Base-by-base conservation (phyloP, 2,888 invertebrate genomes). In the Tuta absoluta region DNA sequence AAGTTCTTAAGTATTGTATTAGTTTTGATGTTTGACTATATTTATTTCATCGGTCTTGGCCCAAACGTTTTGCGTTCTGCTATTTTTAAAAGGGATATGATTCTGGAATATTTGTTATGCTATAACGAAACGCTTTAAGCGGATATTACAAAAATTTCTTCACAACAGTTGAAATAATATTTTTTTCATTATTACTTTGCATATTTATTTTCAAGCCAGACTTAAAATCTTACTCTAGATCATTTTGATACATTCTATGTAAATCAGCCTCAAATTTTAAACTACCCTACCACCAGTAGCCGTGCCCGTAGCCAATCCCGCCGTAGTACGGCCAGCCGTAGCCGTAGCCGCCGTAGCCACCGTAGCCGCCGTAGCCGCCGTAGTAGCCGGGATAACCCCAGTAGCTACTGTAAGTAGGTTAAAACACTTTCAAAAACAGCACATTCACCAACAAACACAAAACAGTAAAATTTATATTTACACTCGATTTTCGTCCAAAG, bases 301-400 rank as follows among this genome's bases (percentile, higher is more conserved):
- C 67, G 24, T 63, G 60, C 0, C 81, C 81, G 61, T 77, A 37
- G 4, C 76, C 76, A 66, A 70, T 76, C 5, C 74, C 77, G 63
- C 78, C 79, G 49, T 75, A 73, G 23, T 69, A 70, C 7, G 71
- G 71, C 24, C 67, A 68, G 21, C 73, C 73, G 62, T 75, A 72
- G 21, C 71, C 68, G 38, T 71, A 71, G 33, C 73, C 74, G 51
- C 51, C 51, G 17, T 53, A 48, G 5, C 74, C 71, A 8, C 74
- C 72, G 62, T 67, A 73, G 5, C 78, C 76, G 23, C 73, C 77
- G 65, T 77, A 75, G 4, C 72, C 68, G 1, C 77, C 77, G 51
- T 75, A 72, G 5, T 72, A 77, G 28, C 71, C 67, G 64, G 69
- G 64, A 66, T 75, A 76, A 1, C 77, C 76, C 48, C 70, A 76